phyloP scores from a whole-genome alignment of 1,140 invertebrate genomes.

The Thrips palmi region DNA sequence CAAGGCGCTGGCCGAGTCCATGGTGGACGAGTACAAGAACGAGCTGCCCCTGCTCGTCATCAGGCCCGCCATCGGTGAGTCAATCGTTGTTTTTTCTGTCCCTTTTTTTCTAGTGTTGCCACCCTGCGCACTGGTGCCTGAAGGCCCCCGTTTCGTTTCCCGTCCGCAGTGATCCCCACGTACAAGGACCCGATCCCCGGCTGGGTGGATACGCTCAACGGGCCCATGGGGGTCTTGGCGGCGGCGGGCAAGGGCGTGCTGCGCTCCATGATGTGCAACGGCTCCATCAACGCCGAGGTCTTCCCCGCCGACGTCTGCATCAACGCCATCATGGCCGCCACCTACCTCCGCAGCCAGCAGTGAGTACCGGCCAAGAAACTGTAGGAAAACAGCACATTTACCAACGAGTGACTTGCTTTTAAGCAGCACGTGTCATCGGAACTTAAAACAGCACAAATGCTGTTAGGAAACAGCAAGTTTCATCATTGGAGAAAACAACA shows the following conservation, averaged over 20 bases:
- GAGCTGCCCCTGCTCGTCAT: conserved; percentile 37
- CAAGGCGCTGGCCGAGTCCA: conserved; percentile 29
- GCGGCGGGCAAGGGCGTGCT: conserved; percentile 35
- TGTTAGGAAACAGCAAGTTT: no score
- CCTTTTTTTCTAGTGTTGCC: neutral
- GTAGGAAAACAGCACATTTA: no score
- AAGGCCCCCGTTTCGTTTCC: no score
- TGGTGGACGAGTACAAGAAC: conserved; percentile 22
- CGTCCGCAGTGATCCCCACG: conserved; percentile 22
- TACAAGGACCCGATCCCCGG: conserved; percentile 25
- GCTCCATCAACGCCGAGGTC: conserved; percentile 30
- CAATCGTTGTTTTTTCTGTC: no score
- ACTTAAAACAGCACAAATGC: no score
- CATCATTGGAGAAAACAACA: no score
- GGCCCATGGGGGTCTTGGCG: conserved; percentile 32
- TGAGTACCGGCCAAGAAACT: no score
- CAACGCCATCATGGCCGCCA: conserved; percentile 36
- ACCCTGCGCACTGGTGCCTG: neutral
- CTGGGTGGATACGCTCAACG: conserved; percentile 54
- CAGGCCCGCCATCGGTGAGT: conserved; percentile 48
- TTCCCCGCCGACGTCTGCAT: conserved; percentile 45
- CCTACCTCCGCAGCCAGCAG: no score
- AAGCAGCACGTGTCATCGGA: no score
- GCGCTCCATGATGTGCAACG: conserved; percentile 29
- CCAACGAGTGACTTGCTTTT: no score